Conservation (phyloP, 1,140 invertebrate species). For the Polyergus mexicanus region DNA sequence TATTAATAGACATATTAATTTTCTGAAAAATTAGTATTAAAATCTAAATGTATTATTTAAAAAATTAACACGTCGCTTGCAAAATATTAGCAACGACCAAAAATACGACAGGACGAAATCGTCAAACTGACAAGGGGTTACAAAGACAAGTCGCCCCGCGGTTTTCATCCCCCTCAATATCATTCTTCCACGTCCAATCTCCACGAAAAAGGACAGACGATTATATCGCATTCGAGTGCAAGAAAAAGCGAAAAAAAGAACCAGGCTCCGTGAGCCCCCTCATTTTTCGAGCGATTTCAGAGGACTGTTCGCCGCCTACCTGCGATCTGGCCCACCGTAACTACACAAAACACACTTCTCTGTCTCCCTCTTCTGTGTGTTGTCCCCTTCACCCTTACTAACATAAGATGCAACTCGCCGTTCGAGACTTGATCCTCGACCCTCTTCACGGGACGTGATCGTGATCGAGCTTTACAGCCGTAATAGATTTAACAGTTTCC, state of each 20-base stretch:
- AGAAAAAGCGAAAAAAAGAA: constrained; percentile 49
- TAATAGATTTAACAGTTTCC: constrained; percentile 79
- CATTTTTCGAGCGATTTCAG: constrained; percentile 76
- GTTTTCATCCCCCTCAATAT: constrained; percentile 31
- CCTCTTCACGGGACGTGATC: constrained; percentile 64
- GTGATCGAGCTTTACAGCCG: constrained; percentile 66
- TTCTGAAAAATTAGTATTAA: neutral
- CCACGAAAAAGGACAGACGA: constrained; percentile 20
- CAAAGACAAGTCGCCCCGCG: neutral
- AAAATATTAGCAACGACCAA: neutral
- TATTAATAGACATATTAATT: neutral
- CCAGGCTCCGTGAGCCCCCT: constrained; percentile 58
- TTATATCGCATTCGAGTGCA: constrained; percentile 31
- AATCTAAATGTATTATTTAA: neutral
- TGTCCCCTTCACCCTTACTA: constrained; percentile 10
- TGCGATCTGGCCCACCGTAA: constrained; percentile 67
- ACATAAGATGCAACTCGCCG: constrained; percentile 36
- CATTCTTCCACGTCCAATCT: constrained; percentile 42
- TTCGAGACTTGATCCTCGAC: constrained; percentile 44
- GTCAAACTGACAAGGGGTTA: constrained; percentile 5
- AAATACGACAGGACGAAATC: neutral
- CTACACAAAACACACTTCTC: constrained; percentile 63
- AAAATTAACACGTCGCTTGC: neutral
- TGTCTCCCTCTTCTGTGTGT: neutral
- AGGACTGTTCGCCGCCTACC: constrained; percentile 65